A percentile compares a stretch with the other conserved stretches of the same genome.
Evolutionary conservation across 1,140 invertebrate genomes (phyloP).

Genomic region (Penaeus vannamei): DNA sequence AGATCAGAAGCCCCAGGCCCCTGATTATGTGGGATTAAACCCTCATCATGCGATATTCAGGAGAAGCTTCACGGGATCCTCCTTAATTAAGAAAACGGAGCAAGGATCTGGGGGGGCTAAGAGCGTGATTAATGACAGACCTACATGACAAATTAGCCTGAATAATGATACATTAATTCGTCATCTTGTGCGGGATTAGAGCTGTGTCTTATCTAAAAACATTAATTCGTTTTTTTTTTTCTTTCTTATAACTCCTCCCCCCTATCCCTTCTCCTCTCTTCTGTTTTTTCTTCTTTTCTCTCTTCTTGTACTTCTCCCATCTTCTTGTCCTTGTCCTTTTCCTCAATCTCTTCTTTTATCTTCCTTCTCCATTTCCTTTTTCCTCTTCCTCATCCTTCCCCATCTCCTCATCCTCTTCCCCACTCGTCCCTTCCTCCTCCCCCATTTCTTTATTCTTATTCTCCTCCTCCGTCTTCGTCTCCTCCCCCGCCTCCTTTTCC

Average conservation of each 20-base stretch:
- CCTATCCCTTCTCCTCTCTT: not conserved
- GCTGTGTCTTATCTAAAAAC: conserved; percentile 58
- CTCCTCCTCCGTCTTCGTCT: not conserved
- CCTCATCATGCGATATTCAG: conserved; percentile 64
- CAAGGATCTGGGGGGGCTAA: conserved; percentile 58
- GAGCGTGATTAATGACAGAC: conserved; percentile 62
- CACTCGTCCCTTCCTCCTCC: not conserved
- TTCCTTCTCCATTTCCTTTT: not conserved
- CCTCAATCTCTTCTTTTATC: not conserved
- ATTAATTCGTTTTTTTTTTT: conserved; percentile 47
- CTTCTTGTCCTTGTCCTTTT: not conserved
- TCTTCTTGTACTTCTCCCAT: not conserved
- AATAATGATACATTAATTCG: conserved; percentile 66
- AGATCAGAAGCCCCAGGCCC: conserved; percentile 42
- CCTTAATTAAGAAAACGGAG: conserved; percentile 65
- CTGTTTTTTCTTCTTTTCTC: not conserved
- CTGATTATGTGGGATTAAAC: conserved; percentile 62
- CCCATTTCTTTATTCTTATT: not conserved
- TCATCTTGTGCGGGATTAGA: conserved; percentile 49
- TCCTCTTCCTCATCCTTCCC: not conserved
- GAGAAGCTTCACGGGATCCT: conserved; percentile 54
- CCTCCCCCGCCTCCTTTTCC: not conserved
- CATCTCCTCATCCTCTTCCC: not conserved
- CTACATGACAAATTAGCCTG: conserved; percentile 65
- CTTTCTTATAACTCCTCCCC: not conserved